Base-by-base conservation (phyloP, 2,888 invertebrate genomes). In the Cosmopolites sordidus region DNA sequence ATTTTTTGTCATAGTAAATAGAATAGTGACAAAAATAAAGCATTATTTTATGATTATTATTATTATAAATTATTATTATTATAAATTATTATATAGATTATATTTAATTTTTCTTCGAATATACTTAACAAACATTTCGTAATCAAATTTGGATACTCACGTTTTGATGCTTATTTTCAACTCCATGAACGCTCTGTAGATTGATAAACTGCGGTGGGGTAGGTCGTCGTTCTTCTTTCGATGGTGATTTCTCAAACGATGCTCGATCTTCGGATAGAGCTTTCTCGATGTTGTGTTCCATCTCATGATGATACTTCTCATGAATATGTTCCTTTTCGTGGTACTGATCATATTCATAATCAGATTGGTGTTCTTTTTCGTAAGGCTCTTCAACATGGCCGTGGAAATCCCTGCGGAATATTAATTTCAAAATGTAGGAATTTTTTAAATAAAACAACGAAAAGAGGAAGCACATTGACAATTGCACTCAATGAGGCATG, bases 201-300 rank as follows among this genome's bases (percentile, higher is more conserved):
- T 73, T 70, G 50, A 75, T 75, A 57, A 70, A 72, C 33, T 71
- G 71, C 2, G 75, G 75, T 12, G 74, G 74, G 9, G 64, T 61
- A 0, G 73, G 71, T 43, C 66, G 62, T 8, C 48, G 38, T 40
- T 61, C 64, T 16, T 62, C 63, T 29, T 59, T 64, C 33, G 51
- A 55, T 1, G 65, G 67, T 4, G 67, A 64, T 44, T 64, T 66
- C 3, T 67, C 66, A 29, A 58, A 61, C 0, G 44, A 53, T 9
- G 54, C 50, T 5, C 50, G 30, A 15, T 57, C 53, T 16, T 58
- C 55, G 3, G 37, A 51, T 4, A 56, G 46, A 2, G 55, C 55
- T 16, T 51, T 52, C 15, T 56, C 59, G 41, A 54, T 58, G 14
- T 58, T 48, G 16, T 59, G 54, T 8, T 59, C 58, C 12, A 61